Evolutionary conservation across 2,888 invertebrate genomes (phyloP).

Genomic region (Malthinus flaveolus): DNA sequence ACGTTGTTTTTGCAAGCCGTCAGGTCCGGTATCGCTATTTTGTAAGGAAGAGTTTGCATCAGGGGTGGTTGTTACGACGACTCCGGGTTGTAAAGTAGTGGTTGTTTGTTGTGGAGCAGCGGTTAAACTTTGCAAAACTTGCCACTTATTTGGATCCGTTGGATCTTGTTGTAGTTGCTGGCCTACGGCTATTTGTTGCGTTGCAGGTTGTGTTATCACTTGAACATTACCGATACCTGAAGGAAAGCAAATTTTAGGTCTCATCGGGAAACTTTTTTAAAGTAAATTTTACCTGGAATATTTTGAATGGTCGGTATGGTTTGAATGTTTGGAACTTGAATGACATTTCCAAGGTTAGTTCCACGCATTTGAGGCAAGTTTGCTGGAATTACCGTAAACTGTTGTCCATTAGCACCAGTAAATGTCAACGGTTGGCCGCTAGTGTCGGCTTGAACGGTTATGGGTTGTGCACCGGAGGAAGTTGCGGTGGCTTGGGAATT

Average conservation of each 20-base stretch:
- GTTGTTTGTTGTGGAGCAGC: constrained; percentile 43
- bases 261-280: not conserved
- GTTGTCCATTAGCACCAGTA: constrained; percentile 75
- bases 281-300: constrained; percentile 50
- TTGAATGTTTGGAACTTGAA: constrained; percentile 64
- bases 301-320: constrained; percentile 75
- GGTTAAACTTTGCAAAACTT: constrained; percentile 63
- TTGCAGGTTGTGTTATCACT: constrained; percentile 64
- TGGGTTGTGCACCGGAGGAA: constrained; percentile 48
- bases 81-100: constrained; percentile 41
- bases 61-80: constrained; percentile 44
- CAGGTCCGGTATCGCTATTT: constrained; percentile 28
- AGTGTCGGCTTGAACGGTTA: constrained; percentile 51
- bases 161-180: constrained; percentile 83
- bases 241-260: not conserved
- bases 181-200: constrained; percentile 55
- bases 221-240: constrained; percentile 81
- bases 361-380: constrained; percentile 52
- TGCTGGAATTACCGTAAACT: constrained; percentile 81
- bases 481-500: constrained; percentile 49
- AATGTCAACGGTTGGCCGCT: constrained; percentile 69
- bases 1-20: constrained; percentile 61
- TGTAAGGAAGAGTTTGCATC: constrained; percentile 22
- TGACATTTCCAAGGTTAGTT: constrained; percentile 50
- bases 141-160: constrained; percentile 84